phyloP scores from a whole-genome alignment of 2,113 vertebrate species.

The Ifrita kowaldi region DNA sequence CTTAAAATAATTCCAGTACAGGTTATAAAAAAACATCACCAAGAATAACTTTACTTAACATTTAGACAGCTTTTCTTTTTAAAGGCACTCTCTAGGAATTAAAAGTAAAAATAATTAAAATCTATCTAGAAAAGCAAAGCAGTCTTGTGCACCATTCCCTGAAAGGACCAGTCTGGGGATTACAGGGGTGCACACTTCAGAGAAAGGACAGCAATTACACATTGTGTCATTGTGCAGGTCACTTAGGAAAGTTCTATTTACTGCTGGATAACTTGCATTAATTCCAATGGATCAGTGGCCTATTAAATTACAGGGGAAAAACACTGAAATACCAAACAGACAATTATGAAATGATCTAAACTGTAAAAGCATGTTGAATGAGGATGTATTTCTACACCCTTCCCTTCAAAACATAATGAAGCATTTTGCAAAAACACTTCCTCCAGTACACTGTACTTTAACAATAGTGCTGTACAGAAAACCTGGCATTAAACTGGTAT shows the following conservation, averaged over 20 bases:
- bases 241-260: background rate
- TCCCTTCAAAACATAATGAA: background rate
- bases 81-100: background rate
- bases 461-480: background rate
- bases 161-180: background rate
- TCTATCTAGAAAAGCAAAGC: background rate
- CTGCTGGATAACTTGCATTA: background rate
- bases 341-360: background rate
- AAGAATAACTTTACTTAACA: background rate
- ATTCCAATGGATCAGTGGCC: background rate
- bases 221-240: background rate
- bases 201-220: background rate
- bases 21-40: background rate
- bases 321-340: background rate
- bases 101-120: background rate
- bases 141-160: background rate
- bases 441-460: background rate
- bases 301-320: background rate
- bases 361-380: background rate
- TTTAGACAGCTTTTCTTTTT: background rate
- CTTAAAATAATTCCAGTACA: background rate
- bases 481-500: slow-evolving; percentile 8
- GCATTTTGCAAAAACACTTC: background rate
- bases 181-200: background rate
- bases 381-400: background rate